Percentiles rank a stretch among this genome's conserved stretches.
phyloP scores from a whole-genome alignment of 1,140 invertebrate species.

The Zaprionus taronus region DNA sequence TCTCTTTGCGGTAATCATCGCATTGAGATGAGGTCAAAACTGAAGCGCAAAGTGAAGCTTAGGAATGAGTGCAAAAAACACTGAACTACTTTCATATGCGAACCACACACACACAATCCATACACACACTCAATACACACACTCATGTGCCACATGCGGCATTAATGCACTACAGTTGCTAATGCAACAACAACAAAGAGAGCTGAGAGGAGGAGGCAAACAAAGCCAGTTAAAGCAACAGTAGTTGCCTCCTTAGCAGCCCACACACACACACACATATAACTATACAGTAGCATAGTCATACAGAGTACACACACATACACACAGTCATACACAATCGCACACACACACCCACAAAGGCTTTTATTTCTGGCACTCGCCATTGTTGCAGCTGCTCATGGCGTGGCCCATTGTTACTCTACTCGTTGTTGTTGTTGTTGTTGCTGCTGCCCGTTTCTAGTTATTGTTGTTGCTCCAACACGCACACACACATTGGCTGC shows the following conservation, averaged over 20 bases:
- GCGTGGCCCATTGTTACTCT: constrained; percentile 42
- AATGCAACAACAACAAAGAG: constrained; percentile 55
- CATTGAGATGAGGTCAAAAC: constrained; percentile 5
- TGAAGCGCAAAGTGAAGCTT: neutral
- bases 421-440: constrained; percentile 15
- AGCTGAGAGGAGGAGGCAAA: constrained; percentile 36
- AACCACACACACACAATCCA: neutral
- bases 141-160: constrained; percentile 23
- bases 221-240: constrained; percentile 79
- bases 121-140: neutral
- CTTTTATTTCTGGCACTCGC: constrained; percentile 67
- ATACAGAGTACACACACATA: constrained; percentile 8
- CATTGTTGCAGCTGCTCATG: constrained; percentile 73
- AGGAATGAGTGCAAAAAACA: neutral
- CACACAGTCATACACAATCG: neutral
- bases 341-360: constrained; percentile 18
- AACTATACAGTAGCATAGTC: constrained; percentile 25
- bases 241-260: constrained; percentile 37
- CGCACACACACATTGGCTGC: constrained; percentile 1
- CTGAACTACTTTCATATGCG: constrained; percentile 25
- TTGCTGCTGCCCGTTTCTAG: constrained; percentile 32
- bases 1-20: neutral
- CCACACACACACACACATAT: constrained; percentile 19
- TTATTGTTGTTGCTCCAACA: constrained; percentile 43
- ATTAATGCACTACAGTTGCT: constrained; percentile 61